Evolutionary conservation across 1,140 invertebrate species (phyloP).

Genomic region (Hestina assimilis): DNA sequence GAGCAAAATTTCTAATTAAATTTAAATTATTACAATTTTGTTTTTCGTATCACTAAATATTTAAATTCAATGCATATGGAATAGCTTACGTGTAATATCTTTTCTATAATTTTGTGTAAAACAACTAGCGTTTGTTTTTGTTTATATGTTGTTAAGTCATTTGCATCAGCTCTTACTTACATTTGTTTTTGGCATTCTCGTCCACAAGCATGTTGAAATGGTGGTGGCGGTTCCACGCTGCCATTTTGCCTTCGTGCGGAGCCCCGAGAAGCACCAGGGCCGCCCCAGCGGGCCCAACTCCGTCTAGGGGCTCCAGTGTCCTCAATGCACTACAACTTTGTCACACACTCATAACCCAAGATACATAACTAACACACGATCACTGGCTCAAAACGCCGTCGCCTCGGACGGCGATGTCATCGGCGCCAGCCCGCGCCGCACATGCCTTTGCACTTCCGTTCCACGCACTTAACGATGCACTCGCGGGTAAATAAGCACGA

Average conservation of each 20-base stretch:
- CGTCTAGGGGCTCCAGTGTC: slow-evolving; percentile 78
- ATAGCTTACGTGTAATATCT: too few relatives aligned
- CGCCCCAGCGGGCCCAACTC: slow-evolving; percentile 78
- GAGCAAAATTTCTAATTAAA: too few relatives aligned
- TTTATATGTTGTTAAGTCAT: too few relatives aligned
- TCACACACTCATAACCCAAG: slow-evolving; percentile 77
- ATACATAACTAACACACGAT: slow-evolving; percentile 68
- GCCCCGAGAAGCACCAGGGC: slow-evolving; percentile 78
- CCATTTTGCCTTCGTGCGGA: slow-evolving; percentile 80
- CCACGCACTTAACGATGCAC: slow-evolving; percentile 66
- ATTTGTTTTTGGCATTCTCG: slow-evolving; percentile 84
- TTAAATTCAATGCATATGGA: too few relatives aligned
- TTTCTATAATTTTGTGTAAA: too few relatives aligned
- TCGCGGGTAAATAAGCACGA: slow-evolving; percentile 73
- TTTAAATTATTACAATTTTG: too few relatives aligned
- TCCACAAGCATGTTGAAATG: slow-evolving; percentile 85
- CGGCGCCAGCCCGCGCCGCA: slow-evolving; percentile 63
- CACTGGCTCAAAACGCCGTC: slow-evolving; percentile 66
- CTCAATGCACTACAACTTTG: slow-evolving; percentile 72
- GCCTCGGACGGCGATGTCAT: slow-evolving; percentile 68
- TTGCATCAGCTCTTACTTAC: slow-evolving; percentile 73
- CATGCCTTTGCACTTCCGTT: slow-evolving; percentile 73
- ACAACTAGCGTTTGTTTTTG: too few relatives aligned
- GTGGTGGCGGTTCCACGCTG: slow-evolving; percentile 86
- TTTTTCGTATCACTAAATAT: too few relatives aligned